phyloP scores from a whole-genome alignment of 2,797 vertebrate species.

The Harpagifer antarcticus region DNA sequence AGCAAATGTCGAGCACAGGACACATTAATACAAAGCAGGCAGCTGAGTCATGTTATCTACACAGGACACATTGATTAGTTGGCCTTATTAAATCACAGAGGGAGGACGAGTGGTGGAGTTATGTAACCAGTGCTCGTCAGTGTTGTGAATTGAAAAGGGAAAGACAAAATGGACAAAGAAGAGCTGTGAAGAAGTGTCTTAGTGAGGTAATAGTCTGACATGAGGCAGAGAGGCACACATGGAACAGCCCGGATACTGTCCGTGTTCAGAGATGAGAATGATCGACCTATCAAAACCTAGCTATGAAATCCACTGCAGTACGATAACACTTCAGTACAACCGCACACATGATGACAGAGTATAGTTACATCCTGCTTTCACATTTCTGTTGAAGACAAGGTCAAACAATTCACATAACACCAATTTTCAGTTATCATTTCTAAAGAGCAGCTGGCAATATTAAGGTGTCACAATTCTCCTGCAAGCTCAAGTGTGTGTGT shows the following conservation, averaged over 20 bases:
- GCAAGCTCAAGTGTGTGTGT: too few species aligned
- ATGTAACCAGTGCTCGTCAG: constrained; percentile 79
- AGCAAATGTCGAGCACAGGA: constrained; percentile 31
- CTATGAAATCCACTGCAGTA: not conserved
- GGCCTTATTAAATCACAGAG: constrained; percentile 76
- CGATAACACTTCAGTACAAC: not conserved
- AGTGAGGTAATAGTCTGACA: constrained; percentile 37
- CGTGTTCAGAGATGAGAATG: not conserved
- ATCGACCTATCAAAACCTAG: not conserved
- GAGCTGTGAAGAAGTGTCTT: constrained; percentile 58
- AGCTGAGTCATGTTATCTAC: constrained; percentile 74
- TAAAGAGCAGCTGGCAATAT: too few species aligned
- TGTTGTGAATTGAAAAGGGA: constrained; percentile 68
- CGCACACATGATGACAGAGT: not conserved
- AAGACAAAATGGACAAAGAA: constrained; percentile 63
- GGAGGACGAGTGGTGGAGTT: constrained; percentile 74
- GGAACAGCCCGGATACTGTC: not conserved
- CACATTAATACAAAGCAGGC: constrained; percentile 44
- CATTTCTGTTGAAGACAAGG: not conserved
- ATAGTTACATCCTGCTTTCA: too few species aligned
- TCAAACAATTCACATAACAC: too few species aligned
- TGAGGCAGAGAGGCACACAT: constrained; percentile 7
- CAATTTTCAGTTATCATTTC: too few species aligned
- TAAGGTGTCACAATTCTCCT: too few species aligned
- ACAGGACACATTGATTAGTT: constrained; percentile 71